A percentile compares a stretch with the other conserved stretches of the same genome.
Conservation (phyloP, 2,888 invertebrate genomes). For the Portevinia maculata region DNA sequence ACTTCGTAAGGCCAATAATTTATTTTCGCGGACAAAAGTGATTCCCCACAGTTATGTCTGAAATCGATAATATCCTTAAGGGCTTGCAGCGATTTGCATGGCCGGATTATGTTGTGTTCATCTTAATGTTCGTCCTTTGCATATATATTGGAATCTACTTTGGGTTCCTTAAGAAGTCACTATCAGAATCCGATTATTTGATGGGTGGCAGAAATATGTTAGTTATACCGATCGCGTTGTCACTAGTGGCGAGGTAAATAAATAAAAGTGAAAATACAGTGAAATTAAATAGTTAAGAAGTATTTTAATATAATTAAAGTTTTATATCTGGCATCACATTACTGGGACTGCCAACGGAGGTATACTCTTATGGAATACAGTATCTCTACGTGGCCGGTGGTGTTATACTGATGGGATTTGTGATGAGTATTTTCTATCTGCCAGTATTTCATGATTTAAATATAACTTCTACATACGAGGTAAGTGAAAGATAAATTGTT, state of each 20-base stretch:
- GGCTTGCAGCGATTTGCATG: slow-evolving; percentile 81
- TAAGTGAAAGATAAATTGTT: slow-evolving; percentile 79
- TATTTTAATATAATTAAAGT: slow-evolving; percentile 80
- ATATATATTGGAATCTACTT: slow-evolving; percentile 91
- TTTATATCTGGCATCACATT: slow-evolving; percentile 91
- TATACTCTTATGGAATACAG: slow-evolving; percentile 91
- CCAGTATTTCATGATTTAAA: slow-evolving; percentile 90
- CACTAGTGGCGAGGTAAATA: slow-evolving; percentile 89
- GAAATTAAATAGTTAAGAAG: not conserved
- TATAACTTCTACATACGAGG: slow-evolving; percentile 92
- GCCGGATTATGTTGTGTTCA: slow-evolving; percentile 82
- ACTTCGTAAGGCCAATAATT: slow-evolving; percentile 3
- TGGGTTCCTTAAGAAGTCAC: slow-evolving; percentile 87
- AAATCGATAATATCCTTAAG: slow-evolving; percentile 80
- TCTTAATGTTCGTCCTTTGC: slow-evolving; percentile 88
- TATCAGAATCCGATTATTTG: slow-evolving; percentile 88
- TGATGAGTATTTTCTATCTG: slow-evolving; percentile 87
- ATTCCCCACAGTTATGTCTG: slow-evolving; percentile 77
- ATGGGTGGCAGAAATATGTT: slow-evolving; percentile 92
- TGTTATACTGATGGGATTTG: slow-evolving; percentile 86
- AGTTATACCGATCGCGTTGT: slow-evolving; percentile 90
- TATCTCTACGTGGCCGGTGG: slow-evolving; percentile 87
- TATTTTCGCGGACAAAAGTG: slow-evolving; percentile 1
- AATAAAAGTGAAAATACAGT: slow-evolving; percentile 37
- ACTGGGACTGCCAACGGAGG: slow-evolving; percentile 90